Evolutionary conservation across 1,140 invertebrate species (phyloP).

Genomic region (Tetragnatha versicolor): DNA sequence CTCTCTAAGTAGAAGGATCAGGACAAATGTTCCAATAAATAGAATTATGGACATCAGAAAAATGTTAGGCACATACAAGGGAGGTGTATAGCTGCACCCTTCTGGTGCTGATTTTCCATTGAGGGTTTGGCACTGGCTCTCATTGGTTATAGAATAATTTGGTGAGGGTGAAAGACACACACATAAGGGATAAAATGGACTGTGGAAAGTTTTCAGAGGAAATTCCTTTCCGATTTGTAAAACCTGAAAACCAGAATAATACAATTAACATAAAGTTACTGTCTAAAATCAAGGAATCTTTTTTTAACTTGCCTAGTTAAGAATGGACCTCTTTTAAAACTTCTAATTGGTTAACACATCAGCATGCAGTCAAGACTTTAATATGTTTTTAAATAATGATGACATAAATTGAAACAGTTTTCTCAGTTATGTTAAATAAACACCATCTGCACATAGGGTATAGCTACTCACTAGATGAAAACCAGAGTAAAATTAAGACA

Average conservation of each 20-base stretch:
- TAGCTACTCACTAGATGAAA: no score
- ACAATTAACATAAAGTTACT: not conserved
- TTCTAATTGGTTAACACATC: no score
- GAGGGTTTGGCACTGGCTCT: constrained; percentile 28
- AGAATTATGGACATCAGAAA: constrained; percentile 64
- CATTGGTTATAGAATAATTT: constrained; percentile 21
- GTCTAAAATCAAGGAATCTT: no score
- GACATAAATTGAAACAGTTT: no score
- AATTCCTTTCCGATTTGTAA: constrained; percentile 36
- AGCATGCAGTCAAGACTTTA: no score
- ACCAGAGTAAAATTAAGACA: no score
- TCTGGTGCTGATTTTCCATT: constrained; percentile 30
- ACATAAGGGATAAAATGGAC: constrained; percentile 20
- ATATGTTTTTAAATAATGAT: no score
- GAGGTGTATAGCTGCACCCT: constrained; percentile 53
- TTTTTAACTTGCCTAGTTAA: no score
- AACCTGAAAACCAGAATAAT: constrained; percentile 30
- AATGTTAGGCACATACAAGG: constrained; percentile 58
- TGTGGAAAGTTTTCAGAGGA: constrained; percentile 7
- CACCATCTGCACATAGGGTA: no score
- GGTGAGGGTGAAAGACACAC: constrained; percentile 10
- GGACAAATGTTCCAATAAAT: constrained; percentile 63
- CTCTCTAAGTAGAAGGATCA: constrained; percentile 61
- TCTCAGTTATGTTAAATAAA: no score
- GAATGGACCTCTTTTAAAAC: no score